These are phyloP conservation scores for Himalopsyche tibetana DNA, from an alignment of 2,888 invertebrate species.

Conservation along the genomic window DNA sequence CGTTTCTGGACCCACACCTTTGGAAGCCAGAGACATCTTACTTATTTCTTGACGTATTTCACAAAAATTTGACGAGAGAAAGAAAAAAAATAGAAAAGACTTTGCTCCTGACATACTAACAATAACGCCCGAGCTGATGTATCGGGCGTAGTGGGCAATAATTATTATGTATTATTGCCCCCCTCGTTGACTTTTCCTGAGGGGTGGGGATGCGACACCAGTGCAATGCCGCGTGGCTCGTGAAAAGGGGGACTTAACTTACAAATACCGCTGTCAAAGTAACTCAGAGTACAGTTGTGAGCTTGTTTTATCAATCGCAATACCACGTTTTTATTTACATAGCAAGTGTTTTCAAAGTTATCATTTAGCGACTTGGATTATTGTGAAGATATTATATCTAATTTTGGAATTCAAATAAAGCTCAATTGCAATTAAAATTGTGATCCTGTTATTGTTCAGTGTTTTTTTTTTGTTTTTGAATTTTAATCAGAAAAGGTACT, in stretches of 20 bases:
- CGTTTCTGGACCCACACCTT: neutral
- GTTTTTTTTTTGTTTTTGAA: neutral
- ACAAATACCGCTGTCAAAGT: conserved; percentile 56
- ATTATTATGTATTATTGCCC: conserved; percentile 10
- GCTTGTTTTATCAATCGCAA: conserved; percentile 41
- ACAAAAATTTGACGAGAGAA: neutral
- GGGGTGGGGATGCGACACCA: conserved; percentile 36
- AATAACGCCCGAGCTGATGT: conserved; percentile 19
- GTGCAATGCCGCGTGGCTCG: conserved; percentile 29
- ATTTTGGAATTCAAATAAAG: neutral
- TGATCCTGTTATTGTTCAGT: neutral
- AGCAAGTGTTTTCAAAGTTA: conserved; percentile 36
- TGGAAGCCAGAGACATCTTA: neutral
- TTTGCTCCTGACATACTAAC: conserved; percentile 46
- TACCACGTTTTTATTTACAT: conserved; percentile 23
- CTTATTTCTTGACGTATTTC: conserved; percentile 46
- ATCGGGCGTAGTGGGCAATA: neutral
- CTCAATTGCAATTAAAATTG: neutral
- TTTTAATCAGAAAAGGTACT: conserved; percentile 1
- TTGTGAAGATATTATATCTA: conserved; percentile 2
- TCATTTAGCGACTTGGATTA: conserved; percentile 23
- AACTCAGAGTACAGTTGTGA: conserved; percentile 44
- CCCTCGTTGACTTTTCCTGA: neutral
- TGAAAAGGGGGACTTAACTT: conserved; percentile 49
- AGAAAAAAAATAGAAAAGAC: neutral